A percentile compares a stretch with the other conserved stretches of the same genome.
Conservation (phyloP, 2,888 invertebrate genomes). For the Choristoneura rosaceana region DNA sequence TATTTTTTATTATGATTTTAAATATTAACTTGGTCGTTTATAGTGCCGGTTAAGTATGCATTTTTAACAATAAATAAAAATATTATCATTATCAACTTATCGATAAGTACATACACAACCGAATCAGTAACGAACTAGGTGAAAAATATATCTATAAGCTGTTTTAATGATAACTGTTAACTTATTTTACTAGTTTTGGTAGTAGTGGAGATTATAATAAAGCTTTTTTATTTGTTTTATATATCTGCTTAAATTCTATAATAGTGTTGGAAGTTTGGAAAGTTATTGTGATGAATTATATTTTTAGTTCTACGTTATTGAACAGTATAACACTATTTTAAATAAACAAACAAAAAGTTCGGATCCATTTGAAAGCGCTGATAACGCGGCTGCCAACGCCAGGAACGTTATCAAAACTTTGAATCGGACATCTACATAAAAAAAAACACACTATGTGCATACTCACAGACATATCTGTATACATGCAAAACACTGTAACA, state of each 20-base stretch:
- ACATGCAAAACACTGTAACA: constrained; percentile 84
- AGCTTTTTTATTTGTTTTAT: constrained; percentile 60
- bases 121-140: constrained; percentile 71
- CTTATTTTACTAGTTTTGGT: constrained; percentile 72
- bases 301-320: constrained; percentile 48
- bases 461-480: constrained; percentile 79
- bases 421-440: constrained; percentile 65
- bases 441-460: constrained; percentile 81
- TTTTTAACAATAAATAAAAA: constrained; percentile 79
- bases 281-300: constrained; percentile 50
- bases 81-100: constrained; percentile 63
- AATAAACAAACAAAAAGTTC: constrained; percentile 57
- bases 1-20: constrained; percentile 82
- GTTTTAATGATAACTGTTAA: constrained; percentile 56
- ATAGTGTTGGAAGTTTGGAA: constrained; percentile 70
- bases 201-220: constrained; percentile 74
- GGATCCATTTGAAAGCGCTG: constrained; percentile 62
- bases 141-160: constrained; percentile 60
- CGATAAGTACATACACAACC: constrained; percentile 87
- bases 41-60: constrained; percentile 81
- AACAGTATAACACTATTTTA: constrained; percentile 48
- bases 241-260: constrained; percentile 67
- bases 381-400: constrained; percentile 50
- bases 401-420: constrained; percentile 67
- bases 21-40: constrained; percentile 73